Percentiles rank a stretch among this genome's conserved stretches.
Conservation (phyloP, 2,797 vertebrate species). For the Channallabes apus region DNA sequence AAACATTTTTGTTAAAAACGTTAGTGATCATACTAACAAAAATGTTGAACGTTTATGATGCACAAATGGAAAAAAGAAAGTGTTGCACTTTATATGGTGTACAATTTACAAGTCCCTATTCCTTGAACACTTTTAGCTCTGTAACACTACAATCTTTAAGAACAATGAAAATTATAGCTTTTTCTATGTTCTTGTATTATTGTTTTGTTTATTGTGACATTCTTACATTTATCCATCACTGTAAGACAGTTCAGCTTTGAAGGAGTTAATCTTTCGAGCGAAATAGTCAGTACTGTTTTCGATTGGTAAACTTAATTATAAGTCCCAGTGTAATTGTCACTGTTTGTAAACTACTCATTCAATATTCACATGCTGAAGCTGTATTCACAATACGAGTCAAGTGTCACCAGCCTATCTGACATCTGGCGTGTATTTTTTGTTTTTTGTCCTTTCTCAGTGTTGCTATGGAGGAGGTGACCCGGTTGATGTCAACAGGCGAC, state of each 20-base stretch:
- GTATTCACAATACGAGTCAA: neutral
- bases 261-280: neutral
- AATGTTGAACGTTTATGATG: neutral
- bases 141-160: neutral
- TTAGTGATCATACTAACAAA: neutral
- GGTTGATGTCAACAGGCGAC: conserved; percentile 91
- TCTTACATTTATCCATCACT: neutral
- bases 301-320: neutral
- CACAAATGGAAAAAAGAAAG: neutral
- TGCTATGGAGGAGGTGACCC: conserved; percentile 87
- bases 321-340: neutral
- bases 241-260: neutral
- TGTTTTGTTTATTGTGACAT: neutral
- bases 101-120: no score
- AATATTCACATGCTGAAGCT: neutral
- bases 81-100: no score
- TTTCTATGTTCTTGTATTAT: neutral
- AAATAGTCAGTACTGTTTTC: neutral
- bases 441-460: conserved; percentile 51
- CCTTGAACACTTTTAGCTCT: neutral
- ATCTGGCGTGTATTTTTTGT: conserved; percentile 36
- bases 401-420: conserved; percentile 34
- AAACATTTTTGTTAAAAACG: neutral
- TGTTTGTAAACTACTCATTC: conserved; percentile 10
- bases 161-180: no score